phyloP scores from a whole-genome alignment of 2,888 invertebrate species.

The Coremacera marginata region DNA sequence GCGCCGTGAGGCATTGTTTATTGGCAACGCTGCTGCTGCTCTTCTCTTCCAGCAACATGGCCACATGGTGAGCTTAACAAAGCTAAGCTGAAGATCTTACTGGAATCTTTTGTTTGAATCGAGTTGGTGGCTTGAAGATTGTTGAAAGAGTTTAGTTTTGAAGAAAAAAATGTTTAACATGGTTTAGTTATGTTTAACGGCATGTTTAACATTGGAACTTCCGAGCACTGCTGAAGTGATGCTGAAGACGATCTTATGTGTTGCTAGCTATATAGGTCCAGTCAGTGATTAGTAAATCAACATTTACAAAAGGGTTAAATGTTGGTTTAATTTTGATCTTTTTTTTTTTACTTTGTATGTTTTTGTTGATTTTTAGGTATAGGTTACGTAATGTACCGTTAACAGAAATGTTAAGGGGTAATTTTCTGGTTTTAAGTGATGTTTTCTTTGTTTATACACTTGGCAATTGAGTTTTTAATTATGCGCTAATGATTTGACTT shows the following conservation, averaged over 20 bases:
- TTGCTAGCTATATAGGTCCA: not conserved
- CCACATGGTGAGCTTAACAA: not conserved
- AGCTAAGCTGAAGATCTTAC: not conserved
- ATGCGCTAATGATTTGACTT: no score
- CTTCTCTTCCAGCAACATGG: not conserved
- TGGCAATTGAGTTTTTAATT: no score
- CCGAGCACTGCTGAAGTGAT: not conserved
- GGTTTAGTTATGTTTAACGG: constrained; percentile 14
- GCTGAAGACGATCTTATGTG: not conserved
- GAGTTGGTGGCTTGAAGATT: constrained; percentile 6
- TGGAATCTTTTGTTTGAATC: not conserved
- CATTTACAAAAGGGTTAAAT: not conserved
- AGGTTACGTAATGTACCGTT: constrained; percentile 32
- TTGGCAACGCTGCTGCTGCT: constrained; percentile 26
- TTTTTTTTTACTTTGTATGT: no score
- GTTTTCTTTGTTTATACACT: no score
- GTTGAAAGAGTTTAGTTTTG: not conserved
- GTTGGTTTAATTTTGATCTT: not conserved
- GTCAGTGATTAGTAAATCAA: not conserved
- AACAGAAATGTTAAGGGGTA: not conserved
- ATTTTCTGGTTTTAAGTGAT: not conserved
- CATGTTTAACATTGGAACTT: constrained; percentile 16
- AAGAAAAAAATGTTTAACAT: not conserved
- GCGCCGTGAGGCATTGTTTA: not conserved
- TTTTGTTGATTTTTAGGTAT: not conserved